Base-by-base conservation (phyloP, 2,888 invertebrate genomes). In the Andrena haemorrhoa region DNA sequence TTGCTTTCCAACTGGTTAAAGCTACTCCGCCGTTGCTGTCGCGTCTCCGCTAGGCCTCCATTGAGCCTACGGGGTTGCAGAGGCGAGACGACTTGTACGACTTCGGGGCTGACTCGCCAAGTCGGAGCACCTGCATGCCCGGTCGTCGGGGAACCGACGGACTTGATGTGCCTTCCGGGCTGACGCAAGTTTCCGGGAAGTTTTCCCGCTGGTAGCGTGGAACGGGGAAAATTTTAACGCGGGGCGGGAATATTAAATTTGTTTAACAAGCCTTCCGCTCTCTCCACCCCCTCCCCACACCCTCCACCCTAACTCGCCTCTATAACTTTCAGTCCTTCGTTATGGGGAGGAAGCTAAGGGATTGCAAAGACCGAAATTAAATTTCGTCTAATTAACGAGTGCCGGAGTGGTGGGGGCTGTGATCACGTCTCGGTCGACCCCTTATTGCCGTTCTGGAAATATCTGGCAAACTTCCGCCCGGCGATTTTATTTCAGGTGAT, bases 161-260 rank as follows among this genome's bases (percentile, higher is more conserved):
- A 91, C 91, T 91, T 93, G 93, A 93, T 91, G 90, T 92, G 93
- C 91, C 93, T 91, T 90, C 89, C 91, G 91, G 93, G 92, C 91
- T 92, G 91, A 92, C 90, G 88, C 90, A 90, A 92, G 90, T 92
- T 92, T 90, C 85, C 84, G 75, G 76, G 76, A 89, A 91, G 90
- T 90, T 92, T 91, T 89, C 82, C 74, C 72, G 29, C 47, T n/a
- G 63, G 33, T 6, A 8, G 64, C 26, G 58, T n/a, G 63, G 61
- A 8, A 73, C 66, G 82, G 74, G 82, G 79, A 70, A 77, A 86
- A 88, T 90, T 89, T 86, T 82, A 79, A 82, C 85, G 79, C 75
- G 69, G 69, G 61, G 53, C 69, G 73, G 72, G 88, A 91, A 91
- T 92, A 93, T 91, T 91, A 91, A 92, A 92, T 92, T 93, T 91